Evolutionary conservation across 2,888 invertebrate species (phyloP), one percentile per base, ranked within the genome.

Genomic region (Entomobrya proxima): DNA sequence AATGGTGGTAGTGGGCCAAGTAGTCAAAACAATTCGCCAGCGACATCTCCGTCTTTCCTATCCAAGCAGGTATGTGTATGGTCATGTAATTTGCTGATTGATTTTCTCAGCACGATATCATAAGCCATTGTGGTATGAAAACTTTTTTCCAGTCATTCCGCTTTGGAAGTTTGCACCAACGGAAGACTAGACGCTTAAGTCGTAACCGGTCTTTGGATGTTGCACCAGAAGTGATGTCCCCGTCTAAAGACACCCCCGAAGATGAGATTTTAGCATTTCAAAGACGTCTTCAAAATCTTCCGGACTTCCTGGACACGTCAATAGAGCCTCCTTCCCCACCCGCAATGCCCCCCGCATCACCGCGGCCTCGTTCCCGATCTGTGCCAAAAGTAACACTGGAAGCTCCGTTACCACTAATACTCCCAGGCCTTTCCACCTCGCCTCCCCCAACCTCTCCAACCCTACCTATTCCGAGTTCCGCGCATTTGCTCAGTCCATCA

Each of bases 231-330:
- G 89, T 85, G 6, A 87, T 88, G 30, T 90, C 89, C 3, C 90
- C 89, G 13, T 89, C 89, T n/a, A 90, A 91, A 86, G 91, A 91
- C 74, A 91, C 91, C 15, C 91, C 92, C 3, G 92, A 92, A 88
- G 92, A 93, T 81, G 93, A 93, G 90, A 93, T 94, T 58, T 91
- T 93, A 37, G 93, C 93, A 50, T 93, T 94, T 90, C 93, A 94
- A 91, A 91, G 93, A 88, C 93, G 93, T 89, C 91, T 94, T 30
- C 94, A 93, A 89, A 94, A 94, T 91, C 91, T 94, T 83, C 94
- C 94, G 0, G 92, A 92, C 89, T 92, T 92, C 86, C 89, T 90
- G 13, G 91, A 91, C 74, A 92, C 92, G 85, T 91, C 92, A n/a
- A 91, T 91, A 3, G 92, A 92, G 86, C 91, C 91, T 47, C 91